A percentile compares a stretch with the other conserved stretches of the same genome.
Evolutionary conservation across 2,888 invertebrate genomes (phyloP).

Genomic region (Cylloceria caligata): DNA sequence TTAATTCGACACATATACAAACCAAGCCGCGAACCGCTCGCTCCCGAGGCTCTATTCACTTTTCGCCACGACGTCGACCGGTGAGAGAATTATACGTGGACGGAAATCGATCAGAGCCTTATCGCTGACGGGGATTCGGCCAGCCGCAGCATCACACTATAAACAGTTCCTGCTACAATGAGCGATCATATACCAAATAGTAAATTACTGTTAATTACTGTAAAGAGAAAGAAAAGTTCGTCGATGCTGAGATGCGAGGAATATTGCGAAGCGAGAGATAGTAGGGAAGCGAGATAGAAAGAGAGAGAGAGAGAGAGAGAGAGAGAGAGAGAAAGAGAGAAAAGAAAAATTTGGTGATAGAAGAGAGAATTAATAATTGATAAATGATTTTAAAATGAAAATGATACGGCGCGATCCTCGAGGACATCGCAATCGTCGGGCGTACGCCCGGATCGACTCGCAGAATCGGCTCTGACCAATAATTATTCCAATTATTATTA

Average conservation of each 20-base stretch:
- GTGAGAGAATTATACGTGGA: constrained; percentile 26
- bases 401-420: constrained; percentile 44
- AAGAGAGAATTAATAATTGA: constrained; percentile 61
- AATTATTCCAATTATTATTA: constrained; percentile 60
- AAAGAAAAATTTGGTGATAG: constrained; percentile 40
- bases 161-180: constrained; percentile 82
- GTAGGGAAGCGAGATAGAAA: constrained; percentile 45
- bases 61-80: constrained; percentile 8
- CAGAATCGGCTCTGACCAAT: constrained; percentile 63
- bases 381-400: constrained; percentile 42
- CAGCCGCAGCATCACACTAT: constrained; percentile 74
- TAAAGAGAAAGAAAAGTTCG: constrained; percentile 62
- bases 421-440: constrained; percentile 36
- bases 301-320: constrained; percentile 47
- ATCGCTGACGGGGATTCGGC: constrained; percentile 59
- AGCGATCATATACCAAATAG: constrained; percentile 82
- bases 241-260: constrained; percentile 60
- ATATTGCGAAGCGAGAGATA: constrained; percentile 67
- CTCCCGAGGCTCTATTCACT: constrained; percentile 1
- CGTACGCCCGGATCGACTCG: constrained; percentile 54
- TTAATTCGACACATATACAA: constrained; percentile 2
- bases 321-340: constrained; percentile 41
- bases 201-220: constrained; percentile 73
- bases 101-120: constrained; percentile 43
- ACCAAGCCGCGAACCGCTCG: constrained; percentile 14